Evolutionary conservation across 2,888 invertebrate species (phyloP).

Genomic region (Mesorhabditis belari): DNA sequence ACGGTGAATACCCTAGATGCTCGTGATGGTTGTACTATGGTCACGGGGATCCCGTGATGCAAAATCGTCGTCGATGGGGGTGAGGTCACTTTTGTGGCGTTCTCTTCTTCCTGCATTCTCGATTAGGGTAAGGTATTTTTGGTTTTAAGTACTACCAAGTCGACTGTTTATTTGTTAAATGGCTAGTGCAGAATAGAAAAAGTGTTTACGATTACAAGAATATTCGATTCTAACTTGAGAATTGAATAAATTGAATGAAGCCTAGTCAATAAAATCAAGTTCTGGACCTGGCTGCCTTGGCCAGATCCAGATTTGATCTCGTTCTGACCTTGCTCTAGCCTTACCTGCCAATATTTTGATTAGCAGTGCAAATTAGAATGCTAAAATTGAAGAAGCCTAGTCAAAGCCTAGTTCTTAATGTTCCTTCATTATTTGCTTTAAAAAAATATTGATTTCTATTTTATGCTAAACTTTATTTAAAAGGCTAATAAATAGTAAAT

Average conservation of each 20-base stretch:
- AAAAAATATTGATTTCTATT: neutral
- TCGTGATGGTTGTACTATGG: neutral
- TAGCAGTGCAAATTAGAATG: too few species aligned
- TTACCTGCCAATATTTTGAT: too few species aligned
- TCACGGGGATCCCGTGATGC: neutral
- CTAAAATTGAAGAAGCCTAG: too few species aligned
- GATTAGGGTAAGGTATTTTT: too few species aligned
- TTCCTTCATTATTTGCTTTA: neutral
- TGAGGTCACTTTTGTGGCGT: too few species aligned
- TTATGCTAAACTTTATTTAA: neutral
- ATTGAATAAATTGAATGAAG: too few species aligned
- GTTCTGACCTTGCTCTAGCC: slow-evolving; percentile 56
- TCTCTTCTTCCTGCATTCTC: too few species aligned
- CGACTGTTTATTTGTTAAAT: neutral
- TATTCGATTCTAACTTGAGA: too few species aligned
- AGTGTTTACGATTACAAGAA: neutral
- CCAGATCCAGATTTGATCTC: slow-evolving; percentile 70
- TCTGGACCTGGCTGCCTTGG: slow-evolving; percentile 67
- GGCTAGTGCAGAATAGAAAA: neutral
- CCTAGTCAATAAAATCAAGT: slow-evolving; percentile 51
- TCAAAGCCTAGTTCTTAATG: too few species aligned
- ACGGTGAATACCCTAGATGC: neutral
- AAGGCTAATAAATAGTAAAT: too few species aligned
- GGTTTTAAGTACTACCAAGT: too few species aligned
- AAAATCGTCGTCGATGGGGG: too few species aligned